Conservation (phyloP, 2,797 vertebrate genomes). For the Rhinella marina region DNA sequence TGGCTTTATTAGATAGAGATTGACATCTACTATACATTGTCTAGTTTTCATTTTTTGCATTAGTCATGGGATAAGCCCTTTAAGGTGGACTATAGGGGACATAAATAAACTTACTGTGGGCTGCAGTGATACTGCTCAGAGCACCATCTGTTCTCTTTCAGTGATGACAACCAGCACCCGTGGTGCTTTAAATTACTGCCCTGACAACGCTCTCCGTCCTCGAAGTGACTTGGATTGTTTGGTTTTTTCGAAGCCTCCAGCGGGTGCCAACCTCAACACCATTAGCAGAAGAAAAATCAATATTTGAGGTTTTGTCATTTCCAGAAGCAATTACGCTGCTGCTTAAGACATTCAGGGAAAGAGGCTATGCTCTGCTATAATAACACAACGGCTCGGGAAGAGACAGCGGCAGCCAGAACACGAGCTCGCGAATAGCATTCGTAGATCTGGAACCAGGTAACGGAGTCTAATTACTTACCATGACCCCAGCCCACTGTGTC, state of each 20-base stretch:
- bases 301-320: constrained; percentile 37
- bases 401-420: background rate
- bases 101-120: background rate
- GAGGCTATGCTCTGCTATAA: constrained; percentile 16
- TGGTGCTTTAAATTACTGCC: background rate
- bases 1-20: no score
- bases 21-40: no score
- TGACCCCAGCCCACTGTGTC: background rate
- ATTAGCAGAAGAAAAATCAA: constrained; percentile 41
- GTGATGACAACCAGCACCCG: background rate
- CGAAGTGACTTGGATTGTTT: constrained; percentile 8
- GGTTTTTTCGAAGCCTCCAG: background rate
- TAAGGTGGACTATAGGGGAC: background rate
- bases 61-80: no score
- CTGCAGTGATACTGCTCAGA: background rate
- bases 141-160: background rate
- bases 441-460: background rate
- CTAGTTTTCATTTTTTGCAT: no score
- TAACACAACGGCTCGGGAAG: constrained; percentile 5
- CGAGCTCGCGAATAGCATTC: background rate
- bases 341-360: constrained; percentile 31
- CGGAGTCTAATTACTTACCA: background rate
- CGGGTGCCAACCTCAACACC: constrained; percentile 42
- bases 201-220: background rate
- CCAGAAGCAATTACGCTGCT: constrained; percentile 9